These are phyloP conservation scores for Tetraneura akinire DNA, from an alignment of 1,140 invertebrate species.

Conservation along the genomic window DNA sequence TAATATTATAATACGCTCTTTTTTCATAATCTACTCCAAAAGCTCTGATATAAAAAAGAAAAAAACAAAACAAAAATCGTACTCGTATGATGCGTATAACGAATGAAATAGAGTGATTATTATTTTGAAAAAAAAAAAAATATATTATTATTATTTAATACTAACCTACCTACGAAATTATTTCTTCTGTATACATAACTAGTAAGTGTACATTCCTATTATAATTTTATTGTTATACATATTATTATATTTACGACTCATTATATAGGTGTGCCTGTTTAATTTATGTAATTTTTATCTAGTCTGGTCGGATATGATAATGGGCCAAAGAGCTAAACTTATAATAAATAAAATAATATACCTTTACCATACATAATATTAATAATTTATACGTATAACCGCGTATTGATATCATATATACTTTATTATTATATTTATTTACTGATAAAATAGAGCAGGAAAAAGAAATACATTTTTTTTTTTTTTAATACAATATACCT, in stretches of 20 bases:
- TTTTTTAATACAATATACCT: too few relatives aligned
- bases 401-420: too few relatives aligned
- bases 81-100: too few relatives aligned
- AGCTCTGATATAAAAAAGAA: not conserved
- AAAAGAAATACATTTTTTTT: not conserved
- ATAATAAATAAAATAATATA: slow-evolving; percentile 25
- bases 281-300: slow-evolving; percentile 51
- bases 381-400: too few relatives aligned
- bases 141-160: too few relatives aligned
- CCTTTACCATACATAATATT: not conserved
- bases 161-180: too few relatives aligned
- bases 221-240: slow-evolving; percentile 42
- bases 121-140: slow-evolving; percentile 3
- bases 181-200: too few relatives aligned
- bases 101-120: too few relatives aligned
- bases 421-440: slow-evolving; percentile 44
- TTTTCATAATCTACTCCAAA: not conserved
- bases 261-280: slow-evolving; percentile 51
- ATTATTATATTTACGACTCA: slow-evolving; percentile 47
- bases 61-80: too few relatives aligned
- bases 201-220: slow-evolving; percentile 50
- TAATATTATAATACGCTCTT: not conserved
- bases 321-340: slow-evolving; percentile 45
- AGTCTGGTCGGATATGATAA: slow-evolving; percentile 51
- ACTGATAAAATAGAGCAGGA: not conserved